phyloP scores from a whole-genome alignment of 2,113 vertebrate species.

The Hemicordylus capensis region DNA sequence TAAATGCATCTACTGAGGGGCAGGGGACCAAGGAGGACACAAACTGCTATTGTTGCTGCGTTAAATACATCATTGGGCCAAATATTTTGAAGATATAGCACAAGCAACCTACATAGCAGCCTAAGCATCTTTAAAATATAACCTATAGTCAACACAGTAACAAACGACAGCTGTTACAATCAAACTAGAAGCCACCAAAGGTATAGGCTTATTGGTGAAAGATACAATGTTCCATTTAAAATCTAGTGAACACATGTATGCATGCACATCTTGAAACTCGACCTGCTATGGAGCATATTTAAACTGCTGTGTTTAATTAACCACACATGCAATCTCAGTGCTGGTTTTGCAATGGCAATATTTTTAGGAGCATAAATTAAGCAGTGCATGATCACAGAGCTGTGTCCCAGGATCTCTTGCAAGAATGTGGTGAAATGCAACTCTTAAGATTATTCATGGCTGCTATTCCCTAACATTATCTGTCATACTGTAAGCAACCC shows the following conservation, averaged over 20 bases:
- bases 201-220: background rate
- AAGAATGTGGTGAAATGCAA: background rate
- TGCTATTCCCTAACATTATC: background rate
- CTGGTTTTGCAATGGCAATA: background rate
- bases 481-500: background rate
- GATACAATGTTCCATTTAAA: background rate
- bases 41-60: background rate
- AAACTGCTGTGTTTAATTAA: background rate
- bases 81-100: background rate
- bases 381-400: background rate
- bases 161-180: background rate
- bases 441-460: background rate
- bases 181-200: background rate
- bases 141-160: background rate
- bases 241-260: background rate
- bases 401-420: background rate
- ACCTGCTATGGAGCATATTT: background rate
- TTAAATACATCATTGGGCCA: background rate
- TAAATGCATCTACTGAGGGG: background rate
- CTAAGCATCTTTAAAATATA: background rate
- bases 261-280: background rate
- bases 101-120: background rate
- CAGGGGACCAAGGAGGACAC: background rate
- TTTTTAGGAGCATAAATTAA: background rate
- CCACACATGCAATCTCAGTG: background rate